These are phyloP conservation scores for Polydrusus pterygomalis DNA, from an alignment of 2,888 invertebrate species.

Conservation along the genomic window DNA sequence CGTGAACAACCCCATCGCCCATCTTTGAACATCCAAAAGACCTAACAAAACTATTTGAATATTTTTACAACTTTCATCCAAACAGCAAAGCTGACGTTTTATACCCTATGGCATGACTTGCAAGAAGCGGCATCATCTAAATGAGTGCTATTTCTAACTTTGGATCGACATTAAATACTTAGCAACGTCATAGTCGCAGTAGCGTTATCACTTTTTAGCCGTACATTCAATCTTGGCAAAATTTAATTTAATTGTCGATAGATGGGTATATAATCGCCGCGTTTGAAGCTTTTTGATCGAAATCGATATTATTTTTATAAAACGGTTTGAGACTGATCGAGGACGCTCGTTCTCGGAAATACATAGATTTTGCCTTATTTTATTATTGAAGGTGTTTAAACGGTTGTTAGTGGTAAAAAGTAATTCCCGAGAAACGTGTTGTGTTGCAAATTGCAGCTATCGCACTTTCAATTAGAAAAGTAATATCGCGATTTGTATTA, in stretches of 20 bases:
- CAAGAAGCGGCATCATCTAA: background rate
- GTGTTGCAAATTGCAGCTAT: background rate
- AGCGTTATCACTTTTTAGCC: slow-evolving; percentile 1
- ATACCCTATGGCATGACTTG: slow-evolving; percentile 5
- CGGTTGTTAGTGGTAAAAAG: background rate
- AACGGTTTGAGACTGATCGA: background rate
- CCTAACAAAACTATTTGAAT: no score
- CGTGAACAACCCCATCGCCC: no score
- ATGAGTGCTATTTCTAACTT: slow-evolving; percentile 14
- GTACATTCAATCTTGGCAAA: background rate
- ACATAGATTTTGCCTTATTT: background rate
- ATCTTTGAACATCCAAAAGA: no score
- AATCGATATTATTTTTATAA: background rate
- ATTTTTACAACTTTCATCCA: no score
- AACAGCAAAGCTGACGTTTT: background rate
- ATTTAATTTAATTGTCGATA: slow-evolving; percentile 13
- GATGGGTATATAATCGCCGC: background rate
- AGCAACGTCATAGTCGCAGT: background rate
- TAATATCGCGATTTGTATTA: no score
- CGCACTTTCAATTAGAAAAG: background rate
- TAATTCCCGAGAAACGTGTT: background rate
- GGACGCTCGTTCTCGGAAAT: background rate
- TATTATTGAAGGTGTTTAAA: slow-evolving; percentile 1
- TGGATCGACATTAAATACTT: slow-evolving; percentile 9
- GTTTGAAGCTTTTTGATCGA: background rate